Evolutionary conservation across 2,113 vertebrate genomes (phyloP).

Genomic region (Pygoscelis antarcticus): DNA sequence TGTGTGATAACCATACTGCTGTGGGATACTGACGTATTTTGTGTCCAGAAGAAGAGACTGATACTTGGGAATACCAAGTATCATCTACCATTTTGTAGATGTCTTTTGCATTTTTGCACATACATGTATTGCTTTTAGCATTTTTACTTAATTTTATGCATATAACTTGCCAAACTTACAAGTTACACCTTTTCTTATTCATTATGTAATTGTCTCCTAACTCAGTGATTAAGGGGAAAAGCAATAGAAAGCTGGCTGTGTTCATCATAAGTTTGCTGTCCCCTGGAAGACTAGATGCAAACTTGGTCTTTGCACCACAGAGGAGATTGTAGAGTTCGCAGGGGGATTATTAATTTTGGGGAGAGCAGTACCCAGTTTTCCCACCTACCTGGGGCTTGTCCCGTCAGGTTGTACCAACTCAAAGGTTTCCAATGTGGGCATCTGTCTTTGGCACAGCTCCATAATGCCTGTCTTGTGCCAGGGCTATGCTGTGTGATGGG

Average conservation of each 20-base stretch:
- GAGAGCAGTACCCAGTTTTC: not conserved
- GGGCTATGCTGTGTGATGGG: not conserved
- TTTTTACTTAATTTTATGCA: not conserved
- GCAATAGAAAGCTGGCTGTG: not conserved
- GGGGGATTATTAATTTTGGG: not conserved
- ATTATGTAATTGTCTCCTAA: not conserved
- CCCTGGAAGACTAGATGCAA: not conserved
- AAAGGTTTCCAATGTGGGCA: accelerated
- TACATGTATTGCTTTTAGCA: accelerated
- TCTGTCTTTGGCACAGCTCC: not conserved
- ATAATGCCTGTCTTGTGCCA: accelerated
- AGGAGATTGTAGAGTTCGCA: not conserved
- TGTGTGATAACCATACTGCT: not conserved
- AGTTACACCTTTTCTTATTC: not conserved
- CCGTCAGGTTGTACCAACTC: not conserved
- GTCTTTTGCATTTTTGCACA: not conserved
- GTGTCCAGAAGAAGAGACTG: not conserved
- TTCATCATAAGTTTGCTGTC: not conserved
- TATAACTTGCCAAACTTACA: not conserved
- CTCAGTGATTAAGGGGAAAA: not conserved
- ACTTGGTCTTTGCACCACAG: not conserved
- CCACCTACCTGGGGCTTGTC: not conserved
- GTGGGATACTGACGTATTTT: not conserved
- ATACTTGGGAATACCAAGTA: not conserved
- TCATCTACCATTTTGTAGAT: not conserved